Conservation (phyloP, 2,888 invertebrate species). For the Teinopalpus imperialis region DNA sequence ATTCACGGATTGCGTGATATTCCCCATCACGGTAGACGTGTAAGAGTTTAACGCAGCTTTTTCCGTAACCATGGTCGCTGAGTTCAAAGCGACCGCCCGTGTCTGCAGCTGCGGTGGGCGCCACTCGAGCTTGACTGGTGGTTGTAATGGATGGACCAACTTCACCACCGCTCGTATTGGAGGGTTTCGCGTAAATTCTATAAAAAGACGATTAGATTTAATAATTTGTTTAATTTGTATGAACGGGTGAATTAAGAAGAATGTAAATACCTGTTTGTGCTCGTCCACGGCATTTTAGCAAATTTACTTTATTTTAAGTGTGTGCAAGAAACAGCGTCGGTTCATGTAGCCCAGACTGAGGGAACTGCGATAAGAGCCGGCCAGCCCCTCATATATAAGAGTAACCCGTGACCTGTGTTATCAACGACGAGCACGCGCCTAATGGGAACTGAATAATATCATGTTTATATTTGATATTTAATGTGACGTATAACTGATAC, state of each 20-base stretch:
- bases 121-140: constrained; percentile 35
- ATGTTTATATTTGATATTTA: constrained; percentile 34
- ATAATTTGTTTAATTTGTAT: not conserved
- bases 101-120: constrained; percentile 64
- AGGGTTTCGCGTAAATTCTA: constrained; percentile 77
- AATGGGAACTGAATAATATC: constrained; percentile 40
- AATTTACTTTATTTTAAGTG: constrained; percentile 70
- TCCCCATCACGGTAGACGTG: constrained; percentile 86
- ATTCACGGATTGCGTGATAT: constrained; percentile 87
- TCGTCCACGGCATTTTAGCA: constrained; percentile 74
- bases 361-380: constrained; percentile 49
- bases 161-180: constrained; percentile 63
- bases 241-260: no score
- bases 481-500: constrained; percentile 15
- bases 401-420: constrained; percentile 68
- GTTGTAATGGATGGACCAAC: constrained; percentile 24
- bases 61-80: constrained; percentile 87
- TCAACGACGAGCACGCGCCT: constrained; percentile 69
- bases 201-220: constrained; percentile 22
- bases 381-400: constrained; percentile 56
- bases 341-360: constrained; percentile 49
- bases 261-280: constrained; percentile 78
- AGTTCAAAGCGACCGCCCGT: constrained; percentile 82
- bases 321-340: constrained; percentile 67
- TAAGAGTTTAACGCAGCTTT: constrained; percentile 87